Percentiles rank a stretch among this genome's conserved stretches.
Evolutionary conservation across 2,888 invertebrate species (phyloP).

Genomic region (Heliconius charithonia): DNA sequence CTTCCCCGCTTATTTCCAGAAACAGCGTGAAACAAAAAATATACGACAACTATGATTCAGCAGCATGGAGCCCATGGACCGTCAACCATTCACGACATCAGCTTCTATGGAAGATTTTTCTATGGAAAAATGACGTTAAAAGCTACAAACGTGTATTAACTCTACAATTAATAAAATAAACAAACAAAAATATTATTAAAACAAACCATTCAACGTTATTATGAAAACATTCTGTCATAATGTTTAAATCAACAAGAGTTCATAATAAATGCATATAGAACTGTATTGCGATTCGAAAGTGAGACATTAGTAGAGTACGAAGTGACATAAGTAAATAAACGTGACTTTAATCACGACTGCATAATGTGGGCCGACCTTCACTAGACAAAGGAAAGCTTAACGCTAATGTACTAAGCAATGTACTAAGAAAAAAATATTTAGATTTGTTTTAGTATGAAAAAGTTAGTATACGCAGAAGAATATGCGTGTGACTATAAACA

Average conservation of each 20-base stretch:
- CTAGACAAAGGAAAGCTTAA: constrained; percentile 56
- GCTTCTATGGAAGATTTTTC: background rate
- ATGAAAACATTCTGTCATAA: constrained; percentile 11
- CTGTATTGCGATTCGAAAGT: constrained; percentile 50
- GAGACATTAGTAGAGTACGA: constrained; percentile 47
- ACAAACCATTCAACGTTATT: constrained; percentile 1
- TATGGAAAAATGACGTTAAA: too few species aligned
- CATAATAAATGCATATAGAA: constrained; percentile 43
- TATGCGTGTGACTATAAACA: too few species aligned
- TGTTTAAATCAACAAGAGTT: constrained; percentile 43
- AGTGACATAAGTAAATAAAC: constrained; percentile 47
- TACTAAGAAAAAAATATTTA: constrained; percentile 1
- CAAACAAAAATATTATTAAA: background rate
- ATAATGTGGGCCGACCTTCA: constrained; percentile 71
- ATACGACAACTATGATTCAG: background rate
- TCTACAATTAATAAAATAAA: background rate
- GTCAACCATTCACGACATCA: background rate
- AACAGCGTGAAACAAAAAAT: background rate
- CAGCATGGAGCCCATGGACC: background rate
- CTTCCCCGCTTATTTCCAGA: background rate
- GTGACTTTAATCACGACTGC: constrained; percentile 60
- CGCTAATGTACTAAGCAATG: constrained; percentile 29
- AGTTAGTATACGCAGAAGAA: too few species aligned
- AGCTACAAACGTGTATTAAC: background rate
- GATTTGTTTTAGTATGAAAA: background rate